Percentiles rank a stretch among this genome's conserved stretches.
Conservation (phyloP, 2,888 invertebrate genomes). For the Barypeithes pellucidus region DNA sequence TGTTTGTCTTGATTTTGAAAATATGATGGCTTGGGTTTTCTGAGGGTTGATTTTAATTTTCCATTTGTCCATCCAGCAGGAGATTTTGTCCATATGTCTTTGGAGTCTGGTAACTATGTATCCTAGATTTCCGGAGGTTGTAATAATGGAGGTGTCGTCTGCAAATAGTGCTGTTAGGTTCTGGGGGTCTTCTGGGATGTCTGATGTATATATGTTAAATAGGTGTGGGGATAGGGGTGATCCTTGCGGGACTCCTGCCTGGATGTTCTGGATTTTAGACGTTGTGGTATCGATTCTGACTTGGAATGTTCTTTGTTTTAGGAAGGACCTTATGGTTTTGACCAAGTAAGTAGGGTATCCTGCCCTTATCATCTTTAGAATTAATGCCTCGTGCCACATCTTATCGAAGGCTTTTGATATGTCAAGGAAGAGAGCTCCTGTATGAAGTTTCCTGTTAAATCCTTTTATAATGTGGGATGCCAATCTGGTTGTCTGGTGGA, state of each 20-base stretch:
- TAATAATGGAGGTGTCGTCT: conserved; percentile 5
- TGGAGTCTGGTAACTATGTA: not conserved
- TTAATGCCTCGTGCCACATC: conserved; percentile 18
- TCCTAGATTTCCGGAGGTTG: not conserved
- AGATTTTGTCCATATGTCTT: not conserved
- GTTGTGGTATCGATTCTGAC: not conserved
- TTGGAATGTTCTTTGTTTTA: conserved; percentile 4
- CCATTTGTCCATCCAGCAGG: conserved; percentile 21
- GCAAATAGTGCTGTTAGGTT: not conserved
- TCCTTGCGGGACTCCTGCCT: conserved; percentile 52
- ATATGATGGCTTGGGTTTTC: conserved; percentile 17
- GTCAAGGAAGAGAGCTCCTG: too few species aligned
- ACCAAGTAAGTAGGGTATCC: not conserved
- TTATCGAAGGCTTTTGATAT: conserved; percentile 21
- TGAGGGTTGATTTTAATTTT: conserved; percentile 9
- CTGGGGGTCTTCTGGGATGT: conserved; percentile 1
- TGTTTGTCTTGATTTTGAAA: not conserved
- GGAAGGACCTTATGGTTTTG: conserved; percentile 11
- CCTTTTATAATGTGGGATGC: too few species aligned
- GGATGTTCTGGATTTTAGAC: not conserved
- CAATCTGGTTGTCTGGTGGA: too few species aligned
- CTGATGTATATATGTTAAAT: conserved; percentile 8
- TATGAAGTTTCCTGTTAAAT: too few species aligned
- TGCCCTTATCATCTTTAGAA: not conserved
- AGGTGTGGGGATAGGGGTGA: conserved; percentile 44